A percentile compares a stretch with the other conserved stretches of the same genome.
Conservation (phyloP, 1,140 invertebrate genomes). For the Zaprionus vittiger region DNA sequence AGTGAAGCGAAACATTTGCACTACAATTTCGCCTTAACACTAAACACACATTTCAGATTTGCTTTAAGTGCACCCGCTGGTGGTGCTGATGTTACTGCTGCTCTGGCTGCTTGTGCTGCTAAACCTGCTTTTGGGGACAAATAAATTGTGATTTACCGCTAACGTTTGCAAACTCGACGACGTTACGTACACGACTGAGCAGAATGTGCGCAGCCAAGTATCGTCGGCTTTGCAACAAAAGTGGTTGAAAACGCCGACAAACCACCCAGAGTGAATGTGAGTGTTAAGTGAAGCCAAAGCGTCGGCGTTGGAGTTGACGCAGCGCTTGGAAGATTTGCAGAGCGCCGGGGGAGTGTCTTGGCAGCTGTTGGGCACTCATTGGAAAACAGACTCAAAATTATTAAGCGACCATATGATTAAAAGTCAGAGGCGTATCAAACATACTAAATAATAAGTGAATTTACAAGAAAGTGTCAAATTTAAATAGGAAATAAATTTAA, state of each 20-base stretch:
- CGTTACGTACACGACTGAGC: conserved; percentile 73
- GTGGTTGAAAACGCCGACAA: conserved; percentile 47
- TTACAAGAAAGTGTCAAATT: background rate
- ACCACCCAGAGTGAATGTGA: conserved; percentile 24
- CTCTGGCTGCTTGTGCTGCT: conserved; percentile 36
- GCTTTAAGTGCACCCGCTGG: conserved; percentile 54
- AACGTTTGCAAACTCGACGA: conserved; percentile 72
- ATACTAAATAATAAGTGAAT: background rate
- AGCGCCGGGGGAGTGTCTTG: conserved; percentile 24
- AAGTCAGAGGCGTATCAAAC: conserved; percentile 19
- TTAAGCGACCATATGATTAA: conserved; percentile 28
- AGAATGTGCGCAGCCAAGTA: conserved; percentile 44
- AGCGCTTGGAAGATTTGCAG: conserved; percentile 70
- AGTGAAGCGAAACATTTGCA: conserved; percentile 65
- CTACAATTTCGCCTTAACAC: conserved; percentile 53
- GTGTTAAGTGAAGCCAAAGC: conserved; percentile 60
- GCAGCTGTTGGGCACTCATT: conserved; percentile 40
- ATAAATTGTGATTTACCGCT: conserved; percentile 44
- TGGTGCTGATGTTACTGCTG: conserved; percentile 40
- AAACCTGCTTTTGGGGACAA: conserved; percentile 16
- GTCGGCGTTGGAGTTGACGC: conserved; percentile 80
- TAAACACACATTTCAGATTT: conserved; percentile 65
- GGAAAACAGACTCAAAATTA: conserved; percentile 27
- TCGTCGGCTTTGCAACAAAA: conserved; percentile 32
- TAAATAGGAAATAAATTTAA: background rate